These are phyloP conservation scores for Reinhardtius hippoglossoides DNA, from an alignment of 2,113 vertebrate species.

Conservation along the genomic window DNA sequence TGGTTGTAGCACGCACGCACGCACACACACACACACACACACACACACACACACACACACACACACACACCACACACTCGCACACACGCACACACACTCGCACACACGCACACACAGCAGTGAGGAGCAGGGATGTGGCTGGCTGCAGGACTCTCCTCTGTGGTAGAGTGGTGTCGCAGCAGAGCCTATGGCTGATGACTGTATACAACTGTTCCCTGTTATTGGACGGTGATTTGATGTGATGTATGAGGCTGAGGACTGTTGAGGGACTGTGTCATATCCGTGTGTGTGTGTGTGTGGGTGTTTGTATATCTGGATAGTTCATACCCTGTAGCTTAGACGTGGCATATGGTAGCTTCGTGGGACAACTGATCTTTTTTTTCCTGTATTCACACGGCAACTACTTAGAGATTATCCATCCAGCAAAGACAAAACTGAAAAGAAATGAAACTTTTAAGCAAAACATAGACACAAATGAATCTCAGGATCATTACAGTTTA, in stretches of 20 bases:
- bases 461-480: neutral
- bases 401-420: neutral
- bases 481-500: neutral
- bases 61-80: neutral
- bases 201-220: constrained; percentile 43
- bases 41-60: constrained; percentile 3
- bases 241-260: constrained; percentile 48
- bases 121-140: constrained; percentile 1
- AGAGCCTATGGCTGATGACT: constrained; percentile 24
- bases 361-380: constrained; percentile 10
- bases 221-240: constrained; percentile 33
- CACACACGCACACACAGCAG: neutral
- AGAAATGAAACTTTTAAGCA: neutral
- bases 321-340: constrained; percentile 20
- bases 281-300: neutral
- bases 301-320: constrained; percentile 4
- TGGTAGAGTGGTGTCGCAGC: constrained; percentile 25
- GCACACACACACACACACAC: neutral
- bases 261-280: constrained; percentile 31
- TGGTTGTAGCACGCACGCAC: constrained; percentile 34
- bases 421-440: neutral
- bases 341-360: constrained; percentile 16
- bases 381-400: neutral
- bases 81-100: neutral
- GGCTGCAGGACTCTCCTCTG: constrained; percentile 1